These are phyloP conservation scores for Megalonaias nervosa DNA, from an alignment of 1,140 invertebrate species.

Conservation along the genomic window DNA sequence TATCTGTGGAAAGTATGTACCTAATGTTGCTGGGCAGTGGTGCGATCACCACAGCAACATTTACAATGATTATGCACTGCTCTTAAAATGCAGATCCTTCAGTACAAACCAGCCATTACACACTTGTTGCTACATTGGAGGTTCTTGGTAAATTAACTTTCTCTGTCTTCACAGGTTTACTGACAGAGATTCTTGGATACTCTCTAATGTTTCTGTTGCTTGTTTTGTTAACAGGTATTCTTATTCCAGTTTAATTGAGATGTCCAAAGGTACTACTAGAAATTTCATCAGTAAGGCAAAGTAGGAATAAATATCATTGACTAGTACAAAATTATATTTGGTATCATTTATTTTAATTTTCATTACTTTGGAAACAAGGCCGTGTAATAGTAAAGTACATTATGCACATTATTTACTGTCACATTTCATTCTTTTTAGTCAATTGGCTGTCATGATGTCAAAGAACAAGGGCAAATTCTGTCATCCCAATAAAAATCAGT, in stretches of 20 bases:
- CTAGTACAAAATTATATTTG: too few relatives aligned
- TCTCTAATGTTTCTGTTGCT: constrained; percentile 51
- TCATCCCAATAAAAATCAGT: too few relatives aligned
- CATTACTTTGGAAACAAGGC: too few relatives aligned
- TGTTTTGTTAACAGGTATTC: constrained; percentile 34
- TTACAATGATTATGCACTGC: constrained; percentile 71
- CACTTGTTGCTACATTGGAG: constrained; percentile 68
- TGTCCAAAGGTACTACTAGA: constrained; percentile 25
- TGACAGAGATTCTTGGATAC: constrained; percentile 66
- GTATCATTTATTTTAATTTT: too few relatives aligned
- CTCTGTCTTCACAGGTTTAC: constrained; percentile 60
- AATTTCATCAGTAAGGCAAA: neutral
- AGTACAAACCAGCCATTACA: constrained; percentile 70
- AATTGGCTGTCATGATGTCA: too few relatives aligned
- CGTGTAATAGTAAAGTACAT: too few relatives aligned
- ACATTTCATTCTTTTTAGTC: too few relatives aligned
- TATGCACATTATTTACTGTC: too few relatives aligned
- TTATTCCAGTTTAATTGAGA: constrained; percentile 29
- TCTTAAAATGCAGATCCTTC: constrained; percentile 57
- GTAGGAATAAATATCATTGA: too few relatives aligned
- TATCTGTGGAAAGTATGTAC: constrained; percentile 38
- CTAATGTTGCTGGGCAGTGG: constrained; percentile 66
- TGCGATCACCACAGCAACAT: constrained; percentile 68
- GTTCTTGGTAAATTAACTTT: constrained; percentile 71
- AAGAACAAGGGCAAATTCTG: too few relatives aligned